Evolutionary conservation across 2,888 invertebrate genomes (phyloP).

Genomic region (Aricia artaxerxes): DNA sequence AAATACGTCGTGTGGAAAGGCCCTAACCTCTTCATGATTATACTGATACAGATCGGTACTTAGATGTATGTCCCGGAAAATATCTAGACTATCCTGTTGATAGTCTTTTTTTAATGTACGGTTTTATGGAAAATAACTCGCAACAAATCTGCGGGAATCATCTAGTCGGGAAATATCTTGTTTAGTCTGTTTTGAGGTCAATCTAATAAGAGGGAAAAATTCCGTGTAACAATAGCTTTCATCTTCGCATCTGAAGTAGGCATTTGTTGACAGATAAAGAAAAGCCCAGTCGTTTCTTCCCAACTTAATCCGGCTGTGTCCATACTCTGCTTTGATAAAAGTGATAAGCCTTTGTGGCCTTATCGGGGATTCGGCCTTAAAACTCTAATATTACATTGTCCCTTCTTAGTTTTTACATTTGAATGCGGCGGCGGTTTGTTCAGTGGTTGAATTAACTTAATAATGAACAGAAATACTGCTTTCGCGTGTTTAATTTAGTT

Average conservation of each 20-base stretch:
- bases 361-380: constrained; percentile 57
- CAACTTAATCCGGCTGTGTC: constrained; percentile 58
- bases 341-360: constrained; percentile 65
- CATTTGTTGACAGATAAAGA: constrained; percentile 70
- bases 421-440: background rate
- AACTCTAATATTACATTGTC: constrained; percentile 54
- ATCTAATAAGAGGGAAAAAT: constrained; percentile 34
- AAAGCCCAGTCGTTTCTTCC: constrained; percentile 59
- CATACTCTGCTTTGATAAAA: constrained; percentile 59
- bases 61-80: too few relatives aligned
- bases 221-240: constrained; percentile 36
- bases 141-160: background rate
- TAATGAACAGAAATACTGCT: background rate
- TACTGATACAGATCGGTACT: too few relatives aligned
- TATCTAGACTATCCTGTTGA: too few relatives aligned
- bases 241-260: constrained; percentile 45
- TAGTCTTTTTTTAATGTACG: too few relatives aligned
- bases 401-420: constrained; percentile 40
- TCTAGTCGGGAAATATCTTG: background rate
- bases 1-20: too few relatives aligned
- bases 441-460: background rate
- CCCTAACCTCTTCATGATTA: too few relatives aligned
- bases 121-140: background rate
- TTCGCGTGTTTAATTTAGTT: background rate
- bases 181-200: background rate